Evolutionary conservation across 2,797 vertebrate genomes (phyloP).

Genomic region (Phataginus tricuspis): DNA sequence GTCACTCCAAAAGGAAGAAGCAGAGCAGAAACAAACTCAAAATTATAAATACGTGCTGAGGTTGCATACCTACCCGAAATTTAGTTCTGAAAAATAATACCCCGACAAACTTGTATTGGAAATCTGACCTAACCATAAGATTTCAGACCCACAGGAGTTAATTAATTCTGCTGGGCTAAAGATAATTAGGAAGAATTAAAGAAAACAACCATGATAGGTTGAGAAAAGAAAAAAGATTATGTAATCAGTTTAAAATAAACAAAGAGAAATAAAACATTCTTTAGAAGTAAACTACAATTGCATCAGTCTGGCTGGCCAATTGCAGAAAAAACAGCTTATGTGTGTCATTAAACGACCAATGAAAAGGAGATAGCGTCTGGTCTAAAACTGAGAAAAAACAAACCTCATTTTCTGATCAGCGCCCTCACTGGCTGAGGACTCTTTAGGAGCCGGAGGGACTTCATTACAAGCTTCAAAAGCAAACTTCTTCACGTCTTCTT

Average conservation of each 20-base stretch:
- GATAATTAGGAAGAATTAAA: conserved; percentile 82
- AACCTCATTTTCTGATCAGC: conserved; percentile 99
- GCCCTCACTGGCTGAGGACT: conserved; percentile 98
- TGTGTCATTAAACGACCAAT: conserved; percentile 90
- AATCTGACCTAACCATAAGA: conserved; percentile 85
- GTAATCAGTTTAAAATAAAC: conserved; percentile 81
- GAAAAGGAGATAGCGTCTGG: conserved; percentile 97
- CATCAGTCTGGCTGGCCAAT: conserved; percentile 86
- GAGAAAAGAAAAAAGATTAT: conserved; percentile 72
- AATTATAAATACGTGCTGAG: conserved; percentile 72
- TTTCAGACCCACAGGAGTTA: conserved; percentile 85
- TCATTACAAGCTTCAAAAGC: conserved; percentile 92
- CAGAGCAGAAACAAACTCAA: conserved; percentile 49
- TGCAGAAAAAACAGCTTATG: conserved; percentile 89
- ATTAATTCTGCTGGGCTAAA: conserved; percentile 78
- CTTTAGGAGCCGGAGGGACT: conserved; percentile 95
- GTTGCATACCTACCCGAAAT: conserved; percentile 87
- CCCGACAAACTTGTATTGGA: conserved; percentile 83
- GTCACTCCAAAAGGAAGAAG: conserved; percentile 77
- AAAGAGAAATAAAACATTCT: conserved; percentile 36
- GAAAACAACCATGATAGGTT: conserved; percentile 79
- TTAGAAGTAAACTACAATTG: neutral
- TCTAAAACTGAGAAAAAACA: conserved; percentile 99
- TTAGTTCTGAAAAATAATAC: conserved; percentile 84
- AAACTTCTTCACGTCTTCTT: conserved; percentile 90